phyloP scores from a whole-genome alignment of 2,797 vertebrate genomes.

The Otolemur crassicaudatus region DNA sequence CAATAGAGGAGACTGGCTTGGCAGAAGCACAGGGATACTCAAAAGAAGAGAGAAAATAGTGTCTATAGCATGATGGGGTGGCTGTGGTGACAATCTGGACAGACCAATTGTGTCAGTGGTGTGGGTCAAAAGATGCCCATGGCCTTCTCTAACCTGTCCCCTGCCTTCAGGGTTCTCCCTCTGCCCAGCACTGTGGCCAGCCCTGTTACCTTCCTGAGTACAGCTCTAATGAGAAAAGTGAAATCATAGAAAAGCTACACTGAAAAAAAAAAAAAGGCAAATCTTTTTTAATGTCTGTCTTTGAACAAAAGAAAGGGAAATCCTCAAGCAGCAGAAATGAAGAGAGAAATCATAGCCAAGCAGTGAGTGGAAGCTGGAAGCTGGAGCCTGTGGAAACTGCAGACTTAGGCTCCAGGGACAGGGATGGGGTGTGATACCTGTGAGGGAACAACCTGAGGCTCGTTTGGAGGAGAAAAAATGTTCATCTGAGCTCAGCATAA shows the following conservation, averaged over 20 bases:
- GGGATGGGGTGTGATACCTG: background rate
- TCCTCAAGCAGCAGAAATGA: background rate
- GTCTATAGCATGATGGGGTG: too few relatives aligned
- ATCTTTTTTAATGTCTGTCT: background rate
- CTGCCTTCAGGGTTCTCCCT: background rate
- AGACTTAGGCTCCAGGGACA: background rate
- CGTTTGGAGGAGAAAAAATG: background rate
- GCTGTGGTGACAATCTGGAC: background rate
- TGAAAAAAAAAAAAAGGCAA: too few relatives aligned
- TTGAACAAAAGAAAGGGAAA: background rate
- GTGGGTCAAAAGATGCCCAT: background rate
- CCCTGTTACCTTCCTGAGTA: background rate
- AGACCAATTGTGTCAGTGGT: background rate
- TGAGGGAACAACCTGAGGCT: background rate
- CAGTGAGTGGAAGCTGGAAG: background rate
- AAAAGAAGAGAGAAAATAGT: background rate
- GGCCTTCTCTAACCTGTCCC: background rate
- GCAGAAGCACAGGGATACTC: background rate
- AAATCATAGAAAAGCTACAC: background rate
- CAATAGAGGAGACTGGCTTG: background rate
- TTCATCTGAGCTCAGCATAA: background rate
- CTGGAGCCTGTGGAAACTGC: background rate
- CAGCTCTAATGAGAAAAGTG: background rate
- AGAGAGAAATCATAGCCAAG: background rate
- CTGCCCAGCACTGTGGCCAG: background rate